These are phyloP conservation scores for Sipha maydis DNA, from an alignment of 2,888 invertebrate species.

Conservation along the genomic window DNA sequence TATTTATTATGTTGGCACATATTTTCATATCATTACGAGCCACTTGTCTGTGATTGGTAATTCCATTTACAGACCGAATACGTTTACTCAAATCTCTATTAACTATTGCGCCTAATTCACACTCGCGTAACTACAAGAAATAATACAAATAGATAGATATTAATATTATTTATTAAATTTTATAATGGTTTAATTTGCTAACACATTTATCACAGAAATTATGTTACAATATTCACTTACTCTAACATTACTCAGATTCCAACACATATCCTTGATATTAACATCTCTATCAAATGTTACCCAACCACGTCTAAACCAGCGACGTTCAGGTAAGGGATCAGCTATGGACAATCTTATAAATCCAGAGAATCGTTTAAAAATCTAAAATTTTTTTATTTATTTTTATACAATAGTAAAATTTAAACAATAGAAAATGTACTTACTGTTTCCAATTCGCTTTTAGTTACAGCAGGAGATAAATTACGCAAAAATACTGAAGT, in stretches of 20 bases:
- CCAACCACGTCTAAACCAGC: slow-evolving; percentile 98
- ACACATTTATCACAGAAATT: too few species aligned
- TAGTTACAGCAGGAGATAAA: slow-evolving; percentile 94
- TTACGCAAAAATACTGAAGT: slow-evolving; percentile 97
- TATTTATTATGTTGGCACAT: slow-evolving; percentile 89
- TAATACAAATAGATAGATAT: slow-evolving; percentile 63
- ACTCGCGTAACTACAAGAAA: slow-evolving; percentile 79
- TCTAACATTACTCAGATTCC: slow-evolving; percentile 96
- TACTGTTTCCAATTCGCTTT: slow-evolving; percentile 95
- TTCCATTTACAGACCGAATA: slow-evolving; percentile 90
- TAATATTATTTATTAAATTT: background rate
- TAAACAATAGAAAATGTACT: slow-evolving; percentile 67
- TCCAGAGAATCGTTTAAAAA: slow-evolving; percentile 91
- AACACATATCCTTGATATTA: slow-evolving; percentile 99
- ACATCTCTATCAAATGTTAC: slow-evolving; percentile 96
- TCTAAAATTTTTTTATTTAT: slow-evolving; percentile 69
- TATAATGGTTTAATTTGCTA: background rate
- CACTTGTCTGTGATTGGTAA: slow-evolving; percentile 88
- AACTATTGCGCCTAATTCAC: slow-evolving; percentile 93
- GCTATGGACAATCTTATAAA: slow-evolving; percentile 95
- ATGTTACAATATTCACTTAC: slow-evolving; percentile 69
- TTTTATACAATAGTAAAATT: background rate
- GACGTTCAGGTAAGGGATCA: slow-evolving; percentile 94
- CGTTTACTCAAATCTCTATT: slow-evolving; percentile 95
- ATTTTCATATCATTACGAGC: slow-evolving; percentile 91